phyloP scores from a whole-genome alignment of 2,113 vertebrate genomes.

The Oceanites oceanicus region DNA sequence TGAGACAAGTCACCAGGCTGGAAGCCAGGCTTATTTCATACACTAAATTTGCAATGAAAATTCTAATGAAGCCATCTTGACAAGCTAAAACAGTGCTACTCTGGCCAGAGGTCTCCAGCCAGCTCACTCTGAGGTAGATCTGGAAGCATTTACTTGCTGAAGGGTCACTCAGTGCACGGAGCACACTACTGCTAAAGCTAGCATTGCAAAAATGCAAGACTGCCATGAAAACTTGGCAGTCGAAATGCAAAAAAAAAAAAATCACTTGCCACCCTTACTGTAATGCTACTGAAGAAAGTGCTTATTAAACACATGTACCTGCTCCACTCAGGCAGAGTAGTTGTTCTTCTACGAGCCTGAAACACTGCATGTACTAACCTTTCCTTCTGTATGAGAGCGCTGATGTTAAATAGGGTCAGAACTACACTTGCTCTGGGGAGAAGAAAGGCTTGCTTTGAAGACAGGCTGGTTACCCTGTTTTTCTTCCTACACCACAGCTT shows the following conservation, averaged over 20 bases:
- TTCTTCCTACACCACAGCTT: slow-evolving; percentile 61
- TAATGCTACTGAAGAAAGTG: neutral
- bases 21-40: slow-evolving; percentile 9
- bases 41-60: slow-evolving; percentile 16
- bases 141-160: neutral
- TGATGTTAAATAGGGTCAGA: slow-evolving; percentile 56
- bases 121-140: neutral
- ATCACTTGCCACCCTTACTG: neutral
- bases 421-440: slow-evolving; percentile 46
- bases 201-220: neutral
- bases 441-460: slow-evolving; percentile 60
- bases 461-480: slow-evolving; percentile 53
- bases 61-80: neutral
- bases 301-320: neutral
- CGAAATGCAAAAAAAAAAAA: neutral
- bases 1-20: slow-evolving; percentile 25
- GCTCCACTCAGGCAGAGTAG: neutral
- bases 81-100: neutral
- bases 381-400: neutral
- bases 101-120: neutral
- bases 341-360: neutral
- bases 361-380: neutral
- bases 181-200: neutral
- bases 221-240: neutral
- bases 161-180: neutral